These are phyloP conservation scores for Periparus ater DNA, from an alignment of 2,797 vertebrate genomes.

Conservation along the genomic window DNA sequence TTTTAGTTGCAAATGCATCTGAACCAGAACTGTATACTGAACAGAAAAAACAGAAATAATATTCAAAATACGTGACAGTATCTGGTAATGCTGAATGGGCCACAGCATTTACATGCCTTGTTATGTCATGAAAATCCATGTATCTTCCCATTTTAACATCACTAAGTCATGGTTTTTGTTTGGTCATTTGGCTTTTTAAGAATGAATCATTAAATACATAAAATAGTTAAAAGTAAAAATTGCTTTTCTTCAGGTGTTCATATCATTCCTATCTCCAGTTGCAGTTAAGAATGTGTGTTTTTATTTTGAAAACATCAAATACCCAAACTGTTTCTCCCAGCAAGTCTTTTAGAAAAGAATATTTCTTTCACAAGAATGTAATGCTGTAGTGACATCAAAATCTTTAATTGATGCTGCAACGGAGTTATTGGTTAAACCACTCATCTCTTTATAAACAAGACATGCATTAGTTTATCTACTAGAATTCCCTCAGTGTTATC, in stretches of 20 bases:
- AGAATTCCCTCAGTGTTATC: neutral
- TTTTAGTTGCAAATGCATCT: neutral
- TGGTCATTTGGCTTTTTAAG: neutral
- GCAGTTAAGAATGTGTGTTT: neutral
- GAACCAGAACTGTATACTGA: neutral
- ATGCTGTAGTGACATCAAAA: neutral
- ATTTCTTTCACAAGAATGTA: neutral
- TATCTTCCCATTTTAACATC: neutral
- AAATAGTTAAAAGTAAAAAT: neutral
- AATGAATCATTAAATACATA: neutral
- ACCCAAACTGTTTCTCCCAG: neutral
- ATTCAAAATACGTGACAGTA: neutral
- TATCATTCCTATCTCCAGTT: neutral
- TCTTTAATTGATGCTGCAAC: neutral
- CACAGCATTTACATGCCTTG: neutral
- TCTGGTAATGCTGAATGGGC: neutral
- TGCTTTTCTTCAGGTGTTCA: neutral
- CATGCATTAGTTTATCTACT: neutral
- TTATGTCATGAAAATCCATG: neutral
- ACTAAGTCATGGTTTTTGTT: neutral
- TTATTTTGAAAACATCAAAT: neutral
- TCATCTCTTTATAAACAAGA: neutral
- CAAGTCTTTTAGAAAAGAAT: neutral
- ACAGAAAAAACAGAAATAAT: neutral
- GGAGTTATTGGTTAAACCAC: neutral